A percentile compares a stretch with the other conserved stretches of the same genome.
Evolutionary conservation across 1,140 invertebrate species (phyloP).

Genomic region (Drosophila elegans): DNA sequence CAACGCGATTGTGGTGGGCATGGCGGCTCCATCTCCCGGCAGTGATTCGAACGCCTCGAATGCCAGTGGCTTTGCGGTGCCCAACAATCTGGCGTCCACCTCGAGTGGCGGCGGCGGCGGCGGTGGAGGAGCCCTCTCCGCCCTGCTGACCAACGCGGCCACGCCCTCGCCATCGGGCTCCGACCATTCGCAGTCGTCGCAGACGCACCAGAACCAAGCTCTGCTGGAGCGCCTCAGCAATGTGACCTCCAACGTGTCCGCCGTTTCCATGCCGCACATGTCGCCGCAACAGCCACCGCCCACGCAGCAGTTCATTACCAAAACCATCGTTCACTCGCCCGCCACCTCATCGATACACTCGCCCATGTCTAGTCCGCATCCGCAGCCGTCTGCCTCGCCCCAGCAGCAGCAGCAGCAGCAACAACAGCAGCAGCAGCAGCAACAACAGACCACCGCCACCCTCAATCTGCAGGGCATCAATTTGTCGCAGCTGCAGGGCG

Average conservation of each 20-base stretch:
- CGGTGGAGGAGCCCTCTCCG: conserved; percentile 57
- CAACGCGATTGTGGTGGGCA: conserved; percentile 78
- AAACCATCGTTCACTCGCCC: conserved; percentile 81
- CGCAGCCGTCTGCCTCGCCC: conserved; percentile 86
- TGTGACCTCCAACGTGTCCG: conserved; percentile 67
- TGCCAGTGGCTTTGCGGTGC: conserved; percentile 81
- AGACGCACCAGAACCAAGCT: conserved; percentile 77
- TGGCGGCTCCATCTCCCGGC: conserved; percentile 82
- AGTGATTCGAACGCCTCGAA: conserved; percentile 84
- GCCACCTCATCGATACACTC: conserved; percentile 84
- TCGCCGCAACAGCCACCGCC: conserved; percentile 70
- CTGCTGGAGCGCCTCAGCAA: conserved; percentile 78
- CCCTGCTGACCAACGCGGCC: conserved; percentile 69
- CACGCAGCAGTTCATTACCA: conserved; percentile 72
- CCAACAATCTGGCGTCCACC: conserved; percentile 62
- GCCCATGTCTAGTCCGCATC: conserved; percentile 88
- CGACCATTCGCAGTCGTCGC: conserved; percentile 79
- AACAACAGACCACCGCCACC: conserved; percentile 84
- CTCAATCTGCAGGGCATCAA: conserved; percentile 90
- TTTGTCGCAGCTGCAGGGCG: conserved; percentile 90
- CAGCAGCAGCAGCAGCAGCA: conserved; percentile 69
- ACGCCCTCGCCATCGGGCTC: conserved; percentile 79
- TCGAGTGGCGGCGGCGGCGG: conserved; percentile 39
- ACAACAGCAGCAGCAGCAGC: conserved; percentile 53
- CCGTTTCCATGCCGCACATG: conserved; percentile 75